phyloP scores from a whole-genome alignment of 2,113 vertebrate species.

The Peromyscus maniculatus region DNA sequence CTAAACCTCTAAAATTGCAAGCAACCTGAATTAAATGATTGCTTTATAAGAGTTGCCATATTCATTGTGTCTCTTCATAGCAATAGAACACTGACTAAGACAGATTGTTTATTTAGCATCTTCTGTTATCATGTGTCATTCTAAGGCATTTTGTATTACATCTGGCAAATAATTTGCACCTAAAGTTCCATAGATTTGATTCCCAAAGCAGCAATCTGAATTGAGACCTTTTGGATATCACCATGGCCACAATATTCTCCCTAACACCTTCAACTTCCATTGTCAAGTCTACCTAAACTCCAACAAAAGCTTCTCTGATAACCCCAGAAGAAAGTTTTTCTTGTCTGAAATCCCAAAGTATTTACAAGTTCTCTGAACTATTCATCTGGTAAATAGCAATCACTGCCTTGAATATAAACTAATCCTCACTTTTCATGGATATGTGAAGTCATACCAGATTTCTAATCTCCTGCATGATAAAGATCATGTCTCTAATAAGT shows the following conservation, averaged over 20 bases:
- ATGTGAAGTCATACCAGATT: conserved; percentile 29
- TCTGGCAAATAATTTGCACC: conserved; percentile 19
- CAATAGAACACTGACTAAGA: neutral
- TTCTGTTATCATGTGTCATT: neutral
- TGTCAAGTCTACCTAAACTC: neutral
- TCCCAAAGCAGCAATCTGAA: conserved; percentile 20
- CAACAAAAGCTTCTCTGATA: neutral
- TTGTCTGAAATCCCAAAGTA: neutral
- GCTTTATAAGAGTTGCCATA: neutral
- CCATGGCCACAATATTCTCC: neutral
- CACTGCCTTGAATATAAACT: conserved; percentile 26
- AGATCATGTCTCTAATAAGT: neutral
- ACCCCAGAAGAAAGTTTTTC: neutral
- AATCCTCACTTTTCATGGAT: neutral
- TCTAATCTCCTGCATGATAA: conserved; percentile 26
- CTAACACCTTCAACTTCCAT: neutral
- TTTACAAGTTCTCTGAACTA: conserved; percentile 33
- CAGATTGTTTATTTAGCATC: conserved; percentile 25
- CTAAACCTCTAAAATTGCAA: neutral
- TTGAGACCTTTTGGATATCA: neutral
- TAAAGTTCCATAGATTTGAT: conserved; percentile 38
- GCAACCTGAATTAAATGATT: neutral
- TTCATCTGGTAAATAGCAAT: conserved; percentile 39
- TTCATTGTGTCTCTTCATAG: neutral
- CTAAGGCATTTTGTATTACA: neutral